phyloP scores from a whole-genome alignment of 2,797 vertebrate genomes.

The Channallabes apus region DNA sequence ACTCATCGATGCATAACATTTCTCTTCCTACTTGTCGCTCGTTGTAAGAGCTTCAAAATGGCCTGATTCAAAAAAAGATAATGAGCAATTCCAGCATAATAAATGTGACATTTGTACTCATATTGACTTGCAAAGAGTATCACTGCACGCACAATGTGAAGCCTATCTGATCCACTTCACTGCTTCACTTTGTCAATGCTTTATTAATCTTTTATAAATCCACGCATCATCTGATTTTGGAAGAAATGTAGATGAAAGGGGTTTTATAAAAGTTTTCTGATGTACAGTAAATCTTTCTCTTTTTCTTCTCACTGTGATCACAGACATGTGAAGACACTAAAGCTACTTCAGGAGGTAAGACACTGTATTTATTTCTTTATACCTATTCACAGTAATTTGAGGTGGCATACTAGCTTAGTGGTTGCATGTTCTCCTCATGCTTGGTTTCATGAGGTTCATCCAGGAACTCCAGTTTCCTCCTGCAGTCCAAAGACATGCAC shows the following conservation, averaged over 20 bases:
- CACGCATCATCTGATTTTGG: neutral
- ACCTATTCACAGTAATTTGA: no score
- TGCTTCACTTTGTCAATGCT: neutral
- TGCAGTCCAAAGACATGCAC: no score
- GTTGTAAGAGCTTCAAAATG: neutral
- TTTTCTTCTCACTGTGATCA: constrained; percentile 36
- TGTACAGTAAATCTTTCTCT: constrained; percentile 9
- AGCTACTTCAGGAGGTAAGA: constrained; percentile 83
- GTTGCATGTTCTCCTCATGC: no score
- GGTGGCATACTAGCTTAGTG: no score
- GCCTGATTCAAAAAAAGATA: neutral
- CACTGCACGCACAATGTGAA: neutral
- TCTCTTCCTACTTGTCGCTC: neutral
- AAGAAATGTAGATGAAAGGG: neutral
- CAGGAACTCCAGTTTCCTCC: no score
- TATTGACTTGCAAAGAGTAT: neutral
- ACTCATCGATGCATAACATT: constrained; percentile 24
- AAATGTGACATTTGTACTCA: constrained; percentile 2
- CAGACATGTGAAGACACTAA: constrained; percentile 88
- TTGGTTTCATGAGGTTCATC: no score
- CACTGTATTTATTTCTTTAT: neutral
- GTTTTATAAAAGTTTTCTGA: no score
- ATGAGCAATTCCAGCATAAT: neutral
- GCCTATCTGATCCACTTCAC: neutral
- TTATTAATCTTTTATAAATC: neutral